A percentile compares a stretch with the other conserved stretches of the same genome.
Conservation (phyloP, 1,140 invertebrate genomes). For the Littorina saxatilis region DNA sequence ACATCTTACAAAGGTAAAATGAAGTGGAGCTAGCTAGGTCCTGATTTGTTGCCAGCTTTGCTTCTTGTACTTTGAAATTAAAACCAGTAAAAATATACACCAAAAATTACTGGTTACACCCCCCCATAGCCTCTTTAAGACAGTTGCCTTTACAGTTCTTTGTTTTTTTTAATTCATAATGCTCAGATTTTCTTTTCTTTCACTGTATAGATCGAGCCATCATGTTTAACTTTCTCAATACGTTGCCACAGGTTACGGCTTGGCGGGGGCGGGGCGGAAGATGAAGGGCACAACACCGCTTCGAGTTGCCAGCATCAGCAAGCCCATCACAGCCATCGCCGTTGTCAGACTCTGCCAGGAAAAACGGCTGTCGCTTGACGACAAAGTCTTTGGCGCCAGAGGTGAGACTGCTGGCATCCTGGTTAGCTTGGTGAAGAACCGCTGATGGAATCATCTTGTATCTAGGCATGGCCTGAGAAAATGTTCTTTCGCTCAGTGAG, state of each 20-base stretch:
- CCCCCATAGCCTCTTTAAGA: too few species aligned
- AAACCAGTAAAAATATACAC: too few species aligned
- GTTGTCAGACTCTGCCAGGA: constrained; percentile 56
- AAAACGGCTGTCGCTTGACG: constrained; percentile 49
- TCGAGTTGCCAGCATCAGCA: constrained; percentile 67
- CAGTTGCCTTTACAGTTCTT: too few species aligned
- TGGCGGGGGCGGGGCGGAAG: constrained; percentile 49
- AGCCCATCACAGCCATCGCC: constrained; percentile 65
- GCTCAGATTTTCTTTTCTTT: not conserved
- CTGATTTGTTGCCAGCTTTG: too few species aligned
- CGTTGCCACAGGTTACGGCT: constrained; percentile 60
- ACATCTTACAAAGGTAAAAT: too few species aligned
- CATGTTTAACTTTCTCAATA: not conserved
- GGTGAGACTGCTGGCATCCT: constrained; percentile 41
- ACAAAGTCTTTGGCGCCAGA: constrained; percentile 59
- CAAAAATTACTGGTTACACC: too few species aligned
- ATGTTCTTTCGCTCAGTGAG: too few species aligned
- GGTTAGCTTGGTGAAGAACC: too few species aligned
- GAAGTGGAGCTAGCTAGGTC: too few species aligned
- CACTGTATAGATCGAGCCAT: not conserved
- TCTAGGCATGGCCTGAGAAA: not conserved
- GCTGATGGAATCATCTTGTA: too few species aligned
- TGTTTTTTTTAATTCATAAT: not conserved
- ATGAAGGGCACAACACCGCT: constrained; percentile 55
- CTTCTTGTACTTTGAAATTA: too few species aligned